Evolutionary conservation across 2,888 invertebrate genomes (phyloP).

Genomic region (Odontothrips loti): DNA sequence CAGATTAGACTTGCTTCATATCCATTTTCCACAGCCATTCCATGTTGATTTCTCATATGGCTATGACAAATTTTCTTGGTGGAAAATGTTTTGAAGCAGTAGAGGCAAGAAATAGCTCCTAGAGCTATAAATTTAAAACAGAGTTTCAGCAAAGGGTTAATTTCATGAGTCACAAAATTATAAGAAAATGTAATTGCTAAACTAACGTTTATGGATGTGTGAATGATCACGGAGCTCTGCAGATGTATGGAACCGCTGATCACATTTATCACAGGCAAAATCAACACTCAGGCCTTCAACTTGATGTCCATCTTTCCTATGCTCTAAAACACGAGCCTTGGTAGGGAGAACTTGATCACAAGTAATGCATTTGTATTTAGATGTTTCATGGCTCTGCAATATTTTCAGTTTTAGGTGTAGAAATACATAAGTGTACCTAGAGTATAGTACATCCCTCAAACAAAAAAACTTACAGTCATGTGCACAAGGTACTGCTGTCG

Average conservation of each 20-base stretch:
- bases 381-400: slow-evolving; percentile 3
- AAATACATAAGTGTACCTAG: neutral
- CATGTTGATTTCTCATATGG: slow-evolving; percentile 16
- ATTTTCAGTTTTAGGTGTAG: neutral
- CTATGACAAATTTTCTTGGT: slow-evolving; percentile 5
- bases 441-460: neutral
- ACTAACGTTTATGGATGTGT: neutral
- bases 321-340: neutral
- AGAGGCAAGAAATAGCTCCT: neutral
- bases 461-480: neutral
- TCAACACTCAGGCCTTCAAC: slow-evolving; percentile 7
- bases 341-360: slow-evolving; percentile 1
- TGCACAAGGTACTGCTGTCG: neutral
- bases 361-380: neutral
- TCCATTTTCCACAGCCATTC: neutral
- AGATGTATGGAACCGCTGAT: slow-evolving; percentile 1
- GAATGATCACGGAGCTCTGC: neutral
- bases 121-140: neutral
- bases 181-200: neutral
- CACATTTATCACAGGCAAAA: slow-evolving; percentile 16
- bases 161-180: neutral
- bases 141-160: neutral
- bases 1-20: neutral
- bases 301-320: slow-evolving; percentile 12
- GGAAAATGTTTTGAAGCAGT: slow-evolving; percentile 12